Evolutionary conservation across 2,888 invertebrate species (phyloP).

Genomic region (Heliconius sara): DNA sequence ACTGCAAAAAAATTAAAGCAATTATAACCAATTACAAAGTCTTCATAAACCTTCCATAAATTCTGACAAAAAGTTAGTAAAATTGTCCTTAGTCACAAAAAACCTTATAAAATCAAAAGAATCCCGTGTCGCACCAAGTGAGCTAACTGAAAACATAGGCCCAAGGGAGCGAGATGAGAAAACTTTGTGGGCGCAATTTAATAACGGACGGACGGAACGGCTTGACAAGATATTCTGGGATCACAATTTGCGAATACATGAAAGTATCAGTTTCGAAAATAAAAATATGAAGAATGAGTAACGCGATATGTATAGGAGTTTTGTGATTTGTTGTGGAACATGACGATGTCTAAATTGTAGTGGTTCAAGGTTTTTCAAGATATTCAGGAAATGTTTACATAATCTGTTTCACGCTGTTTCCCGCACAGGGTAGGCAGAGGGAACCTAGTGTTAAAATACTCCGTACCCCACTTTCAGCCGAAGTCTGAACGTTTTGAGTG

Average conservation of each 20-base stretch:
- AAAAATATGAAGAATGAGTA: no score
- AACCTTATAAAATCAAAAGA: conserved; percentile 20
- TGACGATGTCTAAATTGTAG: no score
- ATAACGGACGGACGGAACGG: conserved; percentile 65
- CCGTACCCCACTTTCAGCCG: no score
- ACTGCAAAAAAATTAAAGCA: background rate
- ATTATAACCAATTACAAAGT: background rate
- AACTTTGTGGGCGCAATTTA: conserved; percentile 76
- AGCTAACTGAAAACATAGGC: conserved; percentile 36
- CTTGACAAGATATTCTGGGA: conserved; percentile 51
- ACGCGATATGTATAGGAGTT: no score
- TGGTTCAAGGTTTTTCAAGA: no score
- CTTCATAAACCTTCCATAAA: background rate
- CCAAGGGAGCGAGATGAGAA: conserved; percentile 62
- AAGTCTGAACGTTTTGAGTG: no score
- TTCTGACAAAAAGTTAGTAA: background rate
- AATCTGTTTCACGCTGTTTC: no score
- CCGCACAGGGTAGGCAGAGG: no score
- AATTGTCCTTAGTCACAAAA: background rate
- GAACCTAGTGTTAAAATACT: no score
- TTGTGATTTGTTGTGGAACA: no score
- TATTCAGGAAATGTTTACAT: no score
- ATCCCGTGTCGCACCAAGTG: conserved; percentile 36
- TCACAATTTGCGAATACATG: conserved; percentile 8
- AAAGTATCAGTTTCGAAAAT: background rate